Percentiles rank a stretch among this genome's conserved stretches.
Evolutionary conservation across 2,113 vertebrate genomes (phyloP).

Genomic region (Psammodynastes pulverulentus): DNA sequence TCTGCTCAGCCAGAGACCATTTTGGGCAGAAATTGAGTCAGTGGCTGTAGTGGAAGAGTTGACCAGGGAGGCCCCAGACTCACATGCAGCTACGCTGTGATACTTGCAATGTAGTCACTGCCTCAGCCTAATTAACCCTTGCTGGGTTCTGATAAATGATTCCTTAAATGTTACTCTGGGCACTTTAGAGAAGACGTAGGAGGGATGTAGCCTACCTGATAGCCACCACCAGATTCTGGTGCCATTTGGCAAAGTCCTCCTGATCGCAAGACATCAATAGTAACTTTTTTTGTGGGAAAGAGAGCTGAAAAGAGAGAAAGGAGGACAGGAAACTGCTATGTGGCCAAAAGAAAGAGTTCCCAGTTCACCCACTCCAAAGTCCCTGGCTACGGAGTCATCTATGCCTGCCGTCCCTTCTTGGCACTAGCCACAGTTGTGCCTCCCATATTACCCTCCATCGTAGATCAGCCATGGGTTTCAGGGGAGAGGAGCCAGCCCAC

Average conservation of each 20-base stretch:
- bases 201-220: slow-evolving; percentile 69
- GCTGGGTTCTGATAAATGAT: too few relatives aligned
- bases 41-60: background rate
- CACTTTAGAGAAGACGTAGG: background rate
- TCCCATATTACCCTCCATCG: background rate
- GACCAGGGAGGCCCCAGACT: background rate
- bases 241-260: slow-evolving; percentile 85
- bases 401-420: background rate
- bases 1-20: too few relatives aligned
- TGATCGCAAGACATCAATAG: slow-evolving; percentile 90
- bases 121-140: background rate
- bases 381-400: too few relatives aligned
- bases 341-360: background rate
- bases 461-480: background rate
- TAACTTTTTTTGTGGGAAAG: slow-evolving; percentile 83
- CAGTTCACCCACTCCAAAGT: background rate
- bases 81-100: background rate
- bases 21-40: too few relatives aligned
- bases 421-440: background rate
- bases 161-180: background rate
- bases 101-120: background rate
- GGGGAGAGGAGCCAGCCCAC: background rate
- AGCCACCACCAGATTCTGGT: slow-evolving; percentile 74
- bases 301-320: slow-evolving; percentile 73
- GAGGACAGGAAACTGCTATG: too few relatives aligned